These are phyloP conservation scores for Tetropium fuscum DNA, from an alignment of 2,888 invertebrate species.

Conservation along the genomic window DNA sequence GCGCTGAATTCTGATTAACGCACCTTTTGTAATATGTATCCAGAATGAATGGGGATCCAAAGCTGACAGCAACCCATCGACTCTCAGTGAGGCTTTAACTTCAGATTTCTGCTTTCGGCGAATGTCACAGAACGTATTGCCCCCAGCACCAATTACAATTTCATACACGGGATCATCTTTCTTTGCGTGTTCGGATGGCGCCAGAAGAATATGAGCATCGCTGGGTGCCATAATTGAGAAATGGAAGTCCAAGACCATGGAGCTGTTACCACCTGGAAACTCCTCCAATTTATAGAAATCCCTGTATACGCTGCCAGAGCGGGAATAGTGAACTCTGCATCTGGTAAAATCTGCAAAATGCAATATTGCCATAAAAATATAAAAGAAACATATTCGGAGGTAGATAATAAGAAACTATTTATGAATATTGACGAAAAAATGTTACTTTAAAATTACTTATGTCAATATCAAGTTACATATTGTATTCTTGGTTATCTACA, in stretches of 20 bases:
- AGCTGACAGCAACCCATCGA: constrained; percentile 71
- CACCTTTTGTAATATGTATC: constrained; percentile 72
- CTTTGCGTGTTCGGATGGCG: constrained; percentile 67
- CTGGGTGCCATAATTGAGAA: constrained; percentile 75
- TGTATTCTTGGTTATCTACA: no score
- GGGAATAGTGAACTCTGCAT: constrained; percentile 71
- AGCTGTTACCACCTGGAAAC: constrained; percentile 51
- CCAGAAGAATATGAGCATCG: constrained; percentile 78
- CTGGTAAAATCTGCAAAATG: constrained; percentile 58
- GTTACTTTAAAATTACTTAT: no score
- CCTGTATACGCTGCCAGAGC: constrained; percentile 71
- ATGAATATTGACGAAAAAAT: no score
- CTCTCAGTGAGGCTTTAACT: constrained; percentile 70
- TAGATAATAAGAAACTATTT: no score
- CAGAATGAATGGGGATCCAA: constrained; percentile 76
- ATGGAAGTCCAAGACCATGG: constrained; percentile 69
- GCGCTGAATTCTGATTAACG: no score
- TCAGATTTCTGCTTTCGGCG: constrained; percentile 71
- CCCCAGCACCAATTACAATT: constrained; percentile 79
- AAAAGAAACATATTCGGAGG: no score
- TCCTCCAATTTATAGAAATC: constrained; percentile 68
- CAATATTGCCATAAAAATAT: no score
- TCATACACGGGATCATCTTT: constrained; percentile 72
- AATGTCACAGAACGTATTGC: constrained; percentile 77
- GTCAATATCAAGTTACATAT: no score